phyloP scores from a whole-genome alignment of 2,113 vertebrate species.

The Scytalopus superciliaris region DNA sequence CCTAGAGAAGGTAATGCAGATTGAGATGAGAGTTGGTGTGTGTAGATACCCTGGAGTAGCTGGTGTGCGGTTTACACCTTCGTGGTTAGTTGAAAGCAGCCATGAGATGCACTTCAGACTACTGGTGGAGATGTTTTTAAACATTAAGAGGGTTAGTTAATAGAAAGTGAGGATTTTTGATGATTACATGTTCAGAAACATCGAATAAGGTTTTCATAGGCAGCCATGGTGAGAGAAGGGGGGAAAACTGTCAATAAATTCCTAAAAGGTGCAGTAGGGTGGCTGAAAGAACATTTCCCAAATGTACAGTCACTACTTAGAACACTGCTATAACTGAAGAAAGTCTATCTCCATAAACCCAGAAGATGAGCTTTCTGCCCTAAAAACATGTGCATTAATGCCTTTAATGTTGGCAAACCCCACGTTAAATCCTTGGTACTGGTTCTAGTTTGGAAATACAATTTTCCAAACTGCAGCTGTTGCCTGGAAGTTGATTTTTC shows the following conservation, averaged over 20 bases:
- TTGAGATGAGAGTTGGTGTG: not conserved
- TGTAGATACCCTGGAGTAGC: not conserved
- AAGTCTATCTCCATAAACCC: not conserved
- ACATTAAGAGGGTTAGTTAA: not conserved
- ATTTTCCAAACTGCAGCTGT: not conserved
- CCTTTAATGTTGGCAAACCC: not conserved
- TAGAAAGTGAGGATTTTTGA: not conserved
- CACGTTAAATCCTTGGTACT: not conserved
- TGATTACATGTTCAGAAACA: fast-evolving
- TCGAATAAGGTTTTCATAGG: not conserved
- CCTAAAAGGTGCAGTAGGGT: fast-evolving
- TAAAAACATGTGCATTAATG: not conserved
- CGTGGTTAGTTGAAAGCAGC: not conserved
- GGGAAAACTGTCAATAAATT: not conserved
- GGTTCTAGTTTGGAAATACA: not conserved
- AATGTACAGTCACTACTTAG: not conserved
- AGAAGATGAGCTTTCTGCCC: not conserved
- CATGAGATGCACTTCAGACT: not conserved
- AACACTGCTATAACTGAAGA: not conserved
- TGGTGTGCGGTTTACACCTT: not conserved
- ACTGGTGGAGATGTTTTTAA: not conserved
- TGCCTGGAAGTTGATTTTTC: not conserved
- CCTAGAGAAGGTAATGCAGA: not conserved
- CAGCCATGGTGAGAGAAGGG: not conserved
- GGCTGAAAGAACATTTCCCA: not conserved